Percentiles rank a stretch among this genome's conserved stretches.
Evolutionary conservation across 1,140 invertebrate genomes (phyloP).

Genomic region (Drosophila pseudoananassae): DNA sequence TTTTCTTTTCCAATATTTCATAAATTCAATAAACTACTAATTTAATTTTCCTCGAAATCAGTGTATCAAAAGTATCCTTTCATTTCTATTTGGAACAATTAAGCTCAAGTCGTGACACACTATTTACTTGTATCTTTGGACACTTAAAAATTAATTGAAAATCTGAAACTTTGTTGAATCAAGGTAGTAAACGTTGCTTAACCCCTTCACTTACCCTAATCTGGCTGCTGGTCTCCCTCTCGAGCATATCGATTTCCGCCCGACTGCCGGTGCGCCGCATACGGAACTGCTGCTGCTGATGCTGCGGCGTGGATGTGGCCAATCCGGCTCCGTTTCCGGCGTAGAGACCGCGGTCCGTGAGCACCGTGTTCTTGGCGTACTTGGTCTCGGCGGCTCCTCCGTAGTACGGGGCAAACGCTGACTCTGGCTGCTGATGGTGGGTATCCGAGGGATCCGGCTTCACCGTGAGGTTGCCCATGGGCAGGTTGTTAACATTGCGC

Average conservation of each 20-base stretch:
- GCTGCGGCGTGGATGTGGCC: slow-evolving; percentile 70
- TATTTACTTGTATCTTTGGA: too few species aligned
- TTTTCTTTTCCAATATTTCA: not conserved
- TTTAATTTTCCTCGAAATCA: not conserved
- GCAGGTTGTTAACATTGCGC: slow-evolving; percentile 81
- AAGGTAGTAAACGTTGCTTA: not conserved
- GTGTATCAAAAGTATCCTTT: not conserved
- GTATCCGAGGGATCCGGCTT: slow-evolving; percentile 80
- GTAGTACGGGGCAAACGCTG: slow-evolving; percentile 72
- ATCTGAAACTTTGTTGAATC: not conserved
- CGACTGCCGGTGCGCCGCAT: slow-evolving; percentile 75
- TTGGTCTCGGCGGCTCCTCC: slow-evolving; percentile 72
- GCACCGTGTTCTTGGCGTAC: slow-evolving; percentile 77
- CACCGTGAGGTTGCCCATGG: slow-evolving; percentile 78
- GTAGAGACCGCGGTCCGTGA: slow-evolving; percentile 68
- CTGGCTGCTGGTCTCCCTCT: slow-evolving; percentile 79
- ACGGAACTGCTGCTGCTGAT: slow-evolving; percentile 56
- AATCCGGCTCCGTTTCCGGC: slow-evolving; percentile 34
- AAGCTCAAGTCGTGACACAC: not conserved
- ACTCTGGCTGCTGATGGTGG: slow-evolving; percentile 58
- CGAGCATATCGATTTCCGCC: slow-evolving; percentile 83
- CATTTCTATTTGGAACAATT: not conserved
- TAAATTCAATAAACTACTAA: not conserved
- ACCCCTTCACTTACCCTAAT: slow-evolving; percentile 72
- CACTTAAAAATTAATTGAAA: not conserved